phyloP scores from a whole-genome alignment of 2,888 invertebrate species.

The Cantharis rustica region DNA sequence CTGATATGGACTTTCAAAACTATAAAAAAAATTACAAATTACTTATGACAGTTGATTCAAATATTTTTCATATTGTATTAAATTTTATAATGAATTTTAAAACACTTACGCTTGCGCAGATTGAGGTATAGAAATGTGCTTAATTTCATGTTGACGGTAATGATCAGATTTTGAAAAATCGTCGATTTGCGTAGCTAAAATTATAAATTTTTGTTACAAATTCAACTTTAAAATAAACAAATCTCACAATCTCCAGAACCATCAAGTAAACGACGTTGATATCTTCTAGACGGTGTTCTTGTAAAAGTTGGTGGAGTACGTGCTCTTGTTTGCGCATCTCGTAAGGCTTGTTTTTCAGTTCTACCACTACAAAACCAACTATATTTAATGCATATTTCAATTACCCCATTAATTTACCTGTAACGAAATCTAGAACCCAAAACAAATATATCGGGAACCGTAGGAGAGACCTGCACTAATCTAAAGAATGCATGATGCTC shows the following conservation, averaged over 20 bases:
- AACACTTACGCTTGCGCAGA: conserved; percentile 59
- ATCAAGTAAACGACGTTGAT: conserved; percentile 68
- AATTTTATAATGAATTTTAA: too few relatives aligned
- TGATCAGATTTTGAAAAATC: conserved; percentile 49
- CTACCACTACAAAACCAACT: conserved; percentile 61
- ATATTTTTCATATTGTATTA: too few relatives aligned
- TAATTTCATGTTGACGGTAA: conserved; percentile 55
- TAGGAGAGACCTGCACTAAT: conserved; percentile 79
- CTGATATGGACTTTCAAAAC: conserved; percentile 59
- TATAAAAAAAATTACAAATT: conserved; percentile 39
- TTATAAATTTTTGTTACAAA: neutral
- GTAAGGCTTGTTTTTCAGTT: conserved; percentile 64
- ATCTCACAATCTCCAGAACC: conserved; percentile 57
- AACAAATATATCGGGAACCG: conserved; percentile 76
- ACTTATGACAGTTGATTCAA: too few relatives aligned
- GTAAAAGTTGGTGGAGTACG: conserved; percentile 65
- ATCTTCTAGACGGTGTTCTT: conserved; percentile 67
- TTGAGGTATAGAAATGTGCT: conserved; percentile 63
- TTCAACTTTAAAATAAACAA: conserved; percentile 8
- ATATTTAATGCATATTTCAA: neutral
- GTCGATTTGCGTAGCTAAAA: conserved; percentile 51
- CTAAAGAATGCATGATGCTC: conserved; percentile 95
- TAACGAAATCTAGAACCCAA: conserved; percentile 80
- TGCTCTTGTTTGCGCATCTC: conserved; percentile 57
- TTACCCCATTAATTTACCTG: conserved; percentile 60